Conservation (phyloP, 2,888 invertebrate species). For the Thymelicus sylvestris region DNA sequence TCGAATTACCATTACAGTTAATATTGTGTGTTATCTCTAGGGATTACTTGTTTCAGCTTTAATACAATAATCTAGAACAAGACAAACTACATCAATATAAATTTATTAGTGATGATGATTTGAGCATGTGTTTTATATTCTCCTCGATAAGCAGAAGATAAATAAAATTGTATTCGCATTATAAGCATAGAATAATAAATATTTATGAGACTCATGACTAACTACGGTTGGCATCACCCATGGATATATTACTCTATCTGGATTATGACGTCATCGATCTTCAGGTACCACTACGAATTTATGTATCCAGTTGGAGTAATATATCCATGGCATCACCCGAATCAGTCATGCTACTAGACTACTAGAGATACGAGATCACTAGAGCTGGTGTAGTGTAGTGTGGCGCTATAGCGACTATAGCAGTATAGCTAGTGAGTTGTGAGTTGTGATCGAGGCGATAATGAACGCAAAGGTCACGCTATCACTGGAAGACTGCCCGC, state of each 20-base stretch:
- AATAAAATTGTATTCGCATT: neutral
- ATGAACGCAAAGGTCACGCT: slow-evolving; percentile 75
- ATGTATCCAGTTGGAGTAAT: too few relatives aligned
- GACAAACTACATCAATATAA: neutral
- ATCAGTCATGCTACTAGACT: slow-evolving; percentile 9
- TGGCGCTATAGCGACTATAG: neutral
- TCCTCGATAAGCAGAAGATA: neutral
- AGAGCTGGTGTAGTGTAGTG: slow-evolving; percentile 4
- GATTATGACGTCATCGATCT: too few relatives aligned
- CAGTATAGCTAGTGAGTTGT: slow-evolving; percentile 42
- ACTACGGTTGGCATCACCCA: neutral
- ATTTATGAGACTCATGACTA: neutral
- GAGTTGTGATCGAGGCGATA: slow-evolving; percentile 62
- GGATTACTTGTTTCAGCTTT: neutral
- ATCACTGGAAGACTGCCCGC: slow-evolving; percentile 73
- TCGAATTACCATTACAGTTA: neutral
- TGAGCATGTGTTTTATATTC: neutral
- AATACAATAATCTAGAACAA: neutral
- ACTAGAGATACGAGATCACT: slow-evolving; percentile 23
- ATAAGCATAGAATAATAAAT: neutral
- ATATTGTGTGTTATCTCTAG: neutral
- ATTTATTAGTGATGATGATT: neutral
- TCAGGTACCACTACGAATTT: too few relatives aligned
- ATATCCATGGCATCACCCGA: slow-evolving; percentile 3
- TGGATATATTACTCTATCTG: too few relatives aligned